These are phyloP conservation scores for Psittacus erithacus DNA, from an alignment of 2,113 vertebrate species.

Conservation along the genomic window DNA sequence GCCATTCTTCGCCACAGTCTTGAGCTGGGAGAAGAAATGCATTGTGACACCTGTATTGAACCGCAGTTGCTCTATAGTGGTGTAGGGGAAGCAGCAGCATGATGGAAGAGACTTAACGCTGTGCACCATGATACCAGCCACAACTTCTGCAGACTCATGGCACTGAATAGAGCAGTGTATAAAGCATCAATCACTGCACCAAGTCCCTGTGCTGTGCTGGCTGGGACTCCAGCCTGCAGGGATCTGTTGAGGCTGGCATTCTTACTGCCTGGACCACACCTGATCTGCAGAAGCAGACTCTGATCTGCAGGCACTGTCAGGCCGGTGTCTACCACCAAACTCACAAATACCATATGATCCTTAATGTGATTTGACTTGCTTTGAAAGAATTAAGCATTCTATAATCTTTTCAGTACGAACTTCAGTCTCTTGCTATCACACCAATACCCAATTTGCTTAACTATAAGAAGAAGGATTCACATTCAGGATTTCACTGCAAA, in stretches of 20 bases:
- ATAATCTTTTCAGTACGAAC: not conserved
- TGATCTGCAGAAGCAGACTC: fast-evolving
- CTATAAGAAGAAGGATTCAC: not conserved
- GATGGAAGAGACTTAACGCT: fast-evolving
- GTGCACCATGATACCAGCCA: fast-evolving
- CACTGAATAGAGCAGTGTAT: not conserved
- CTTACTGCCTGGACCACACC: not conserved
- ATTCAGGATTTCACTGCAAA: not conserved
- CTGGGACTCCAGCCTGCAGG: not conserved
- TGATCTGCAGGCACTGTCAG: not conserved
- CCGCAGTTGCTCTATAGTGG: fast-evolving
- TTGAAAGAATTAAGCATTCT: not conserved
- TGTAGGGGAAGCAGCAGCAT: not conserved
- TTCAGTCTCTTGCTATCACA: not conserved
- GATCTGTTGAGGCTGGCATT: fast-evolving
- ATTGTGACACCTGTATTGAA: not conserved
- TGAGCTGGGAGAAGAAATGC: not conserved
- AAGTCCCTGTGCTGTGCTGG: fast-evolving
- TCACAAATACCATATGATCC: not conserved
- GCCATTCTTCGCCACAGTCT: not conserved
- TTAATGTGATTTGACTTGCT: not conserved
- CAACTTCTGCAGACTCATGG: fast-evolving
- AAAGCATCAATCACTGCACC: not conserved
- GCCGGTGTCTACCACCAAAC: not conserved
- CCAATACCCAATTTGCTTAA: not conserved